phyloP scores from a whole-genome alignment of 2,888 invertebrate species.

The Pachliopta kotzebuea region DNA sequence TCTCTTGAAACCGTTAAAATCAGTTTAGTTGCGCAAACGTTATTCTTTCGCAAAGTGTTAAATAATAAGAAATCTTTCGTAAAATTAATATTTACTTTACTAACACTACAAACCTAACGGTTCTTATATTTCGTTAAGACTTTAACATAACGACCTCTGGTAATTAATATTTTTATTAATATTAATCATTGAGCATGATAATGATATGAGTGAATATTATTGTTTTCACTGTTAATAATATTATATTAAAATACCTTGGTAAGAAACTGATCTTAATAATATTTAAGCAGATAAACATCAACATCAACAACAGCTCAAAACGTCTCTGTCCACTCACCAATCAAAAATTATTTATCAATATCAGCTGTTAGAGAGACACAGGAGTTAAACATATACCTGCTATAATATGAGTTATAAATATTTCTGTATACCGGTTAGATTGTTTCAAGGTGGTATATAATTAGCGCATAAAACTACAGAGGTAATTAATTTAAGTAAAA shows the following conservation, averaged over 20 bases:
- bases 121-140: background rate
- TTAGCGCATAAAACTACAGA: background rate
- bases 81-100: background rate
- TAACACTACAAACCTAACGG: background rate
- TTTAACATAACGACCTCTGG: background rate
- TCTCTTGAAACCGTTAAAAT: conserved; percentile 2
- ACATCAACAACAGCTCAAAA: background rate
- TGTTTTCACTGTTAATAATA: too few relatives aligned
- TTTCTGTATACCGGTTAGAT: background rate
- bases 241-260: background rate
- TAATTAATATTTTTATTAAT: too few relatives aligned
- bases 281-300: background rate
- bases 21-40: conserved; percentile 2
- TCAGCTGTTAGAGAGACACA: background rate
- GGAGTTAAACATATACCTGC: background rate
- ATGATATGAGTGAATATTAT: too few relatives aligned
- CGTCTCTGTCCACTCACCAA: background rate
- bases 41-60: conserved; percentile 9
- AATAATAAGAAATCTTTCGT: conserved; percentile 2
- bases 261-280: background rate
- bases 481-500: background rate
- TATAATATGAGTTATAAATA: background rate
- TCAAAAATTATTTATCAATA: background rate
- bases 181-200: too few relatives aligned
- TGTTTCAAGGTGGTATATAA: background rate